These are phyloP conservation scores for Uropsilus gracilis DNA, from an alignment of 2,113 vertebrate species.

Conservation along the genomic window DNA sequence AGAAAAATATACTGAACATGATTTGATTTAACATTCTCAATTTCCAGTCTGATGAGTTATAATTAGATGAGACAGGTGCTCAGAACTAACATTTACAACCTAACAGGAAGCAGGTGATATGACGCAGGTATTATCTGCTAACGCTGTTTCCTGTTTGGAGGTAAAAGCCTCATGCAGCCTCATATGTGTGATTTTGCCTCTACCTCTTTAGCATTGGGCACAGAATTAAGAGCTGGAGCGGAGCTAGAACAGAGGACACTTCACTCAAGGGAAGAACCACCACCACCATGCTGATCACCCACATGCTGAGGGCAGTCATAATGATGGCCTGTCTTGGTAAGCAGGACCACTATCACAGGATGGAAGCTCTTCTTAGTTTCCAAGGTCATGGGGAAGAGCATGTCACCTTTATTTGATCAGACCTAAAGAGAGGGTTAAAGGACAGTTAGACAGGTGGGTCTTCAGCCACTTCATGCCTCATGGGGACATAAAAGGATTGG, in stretches of 20 bases:
- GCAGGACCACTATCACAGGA: neutral
- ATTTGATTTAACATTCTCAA: neutral
- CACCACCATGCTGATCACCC: neutral
- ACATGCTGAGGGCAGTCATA: neutral
- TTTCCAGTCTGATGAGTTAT: neutral
- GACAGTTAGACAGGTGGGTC: neutral
- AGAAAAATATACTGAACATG: neutral
- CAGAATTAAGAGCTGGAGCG: neutral
- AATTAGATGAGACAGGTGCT: neutral
- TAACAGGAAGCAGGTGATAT: neutral
- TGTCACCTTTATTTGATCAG: neutral
- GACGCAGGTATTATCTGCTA: neutral
- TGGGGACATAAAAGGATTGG: neutral
- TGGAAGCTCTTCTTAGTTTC: neutral
- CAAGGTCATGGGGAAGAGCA: neutral
- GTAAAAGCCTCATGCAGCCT: neutral
- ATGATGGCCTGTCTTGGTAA: slow-evolving; percentile 8
- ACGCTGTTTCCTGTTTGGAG: neutral
- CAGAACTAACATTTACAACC: neutral
- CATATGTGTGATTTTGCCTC: neutral
- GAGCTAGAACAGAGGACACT: neutral
- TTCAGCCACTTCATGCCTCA: neutral
- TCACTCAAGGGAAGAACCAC: neutral
- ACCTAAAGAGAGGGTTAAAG: neutral
- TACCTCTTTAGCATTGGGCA: neutral